Evolutionary conservation across 2,797 vertebrate genomes (phyloP).

Genomic region (Gymnodraco acuticeps): DNA sequence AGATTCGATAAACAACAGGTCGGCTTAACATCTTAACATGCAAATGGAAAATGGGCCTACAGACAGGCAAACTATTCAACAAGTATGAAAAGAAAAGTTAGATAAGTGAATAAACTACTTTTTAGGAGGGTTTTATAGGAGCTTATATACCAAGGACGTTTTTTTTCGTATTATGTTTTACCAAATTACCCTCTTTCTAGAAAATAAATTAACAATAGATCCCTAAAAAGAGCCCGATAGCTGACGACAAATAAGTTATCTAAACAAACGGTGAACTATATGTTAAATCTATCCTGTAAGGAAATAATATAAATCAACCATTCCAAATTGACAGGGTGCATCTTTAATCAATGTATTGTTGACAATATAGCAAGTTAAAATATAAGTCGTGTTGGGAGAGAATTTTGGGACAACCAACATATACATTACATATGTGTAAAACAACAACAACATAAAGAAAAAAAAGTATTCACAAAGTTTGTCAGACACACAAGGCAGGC

Average conservation of each 20-base stretch:
- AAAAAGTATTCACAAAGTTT: slow-evolving; percentile 71
- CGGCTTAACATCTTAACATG: background rate
- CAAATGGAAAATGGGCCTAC: background rate
- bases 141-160: background rate
- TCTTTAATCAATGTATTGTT: slow-evolving; percentile 81
- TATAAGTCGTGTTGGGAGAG: slow-evolving; percentile 75
- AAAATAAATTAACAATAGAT: background rate
- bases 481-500: slow-evolving; percentile 51
- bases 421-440: slow-evolving; percentile 82
- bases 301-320: slow-evolving; percentile 41
- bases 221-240: too few species aligned
- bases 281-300: background rate
- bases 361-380: slow-evolving; percentile 83
- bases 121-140: background rate
- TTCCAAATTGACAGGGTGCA: slow-evolving; percentile 75
- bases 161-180: background rate
- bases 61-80: background rate
- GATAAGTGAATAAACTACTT: background rate
- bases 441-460: slow-evolving; percentile 60
- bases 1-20: background rate
- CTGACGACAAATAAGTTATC: background rate
- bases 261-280: background rate
- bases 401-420: slow-evolving; percentile 76
- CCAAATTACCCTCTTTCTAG: background rate
- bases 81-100: background rate